Evolutionary conservation across 2,888 invertebrate species (phyloP).

Genomic region (Tholera decimalis): DNA sequence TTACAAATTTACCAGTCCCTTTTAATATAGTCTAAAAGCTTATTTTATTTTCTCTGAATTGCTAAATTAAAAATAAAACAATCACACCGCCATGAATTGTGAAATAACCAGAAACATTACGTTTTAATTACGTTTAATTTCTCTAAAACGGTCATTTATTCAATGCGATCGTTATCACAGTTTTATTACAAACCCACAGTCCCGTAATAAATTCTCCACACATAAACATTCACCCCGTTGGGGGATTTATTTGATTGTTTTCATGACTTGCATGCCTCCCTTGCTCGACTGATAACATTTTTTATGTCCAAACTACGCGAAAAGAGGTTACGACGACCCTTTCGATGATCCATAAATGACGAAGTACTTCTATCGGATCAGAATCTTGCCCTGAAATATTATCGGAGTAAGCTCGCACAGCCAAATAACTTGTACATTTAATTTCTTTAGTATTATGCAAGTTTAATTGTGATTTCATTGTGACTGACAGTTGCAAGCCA

Average conservation of each 20-base stretch:
- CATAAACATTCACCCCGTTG: conserved; percentile 61
- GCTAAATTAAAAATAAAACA: conserved; percentile 18
- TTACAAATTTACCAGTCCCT: too few species aligned
- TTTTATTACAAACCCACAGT: conserved; percentile 62
- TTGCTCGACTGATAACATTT: conserved; percentile 57
- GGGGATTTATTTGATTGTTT: conserved; percentile 72
- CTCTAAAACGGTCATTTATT: conserved; percentile 54
- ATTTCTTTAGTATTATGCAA: conserved; percentile 26
- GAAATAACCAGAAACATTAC: conserved; percentile 25
- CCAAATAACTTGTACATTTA: conserved; percentile 9
- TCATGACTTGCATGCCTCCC: conserved; percentile 69
- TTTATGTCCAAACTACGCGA: conserved; percentile 53
- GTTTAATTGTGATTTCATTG: too few species aligned
- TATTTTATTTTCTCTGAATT: background rate
- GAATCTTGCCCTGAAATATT: conserved; percentile 31
- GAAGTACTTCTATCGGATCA: conserved; percentile 51
- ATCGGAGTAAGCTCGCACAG: conserved; percentile 29
- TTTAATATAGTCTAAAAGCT: background rate
- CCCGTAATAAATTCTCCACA: conserved; percentile 59
- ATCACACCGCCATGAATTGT: conserved; percentile 20
- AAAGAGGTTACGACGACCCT: conserved; percentile 55
- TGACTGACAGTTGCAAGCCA: too few species aligned
- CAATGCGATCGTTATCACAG: conserved; percentile 59
- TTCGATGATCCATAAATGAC: conserved; percentile 56
- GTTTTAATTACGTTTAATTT: conserved; percentile 52